Base-by-base conservation (phyloP, 2,113 vertebrate species). In the Myiagra hebetior region DNA sequence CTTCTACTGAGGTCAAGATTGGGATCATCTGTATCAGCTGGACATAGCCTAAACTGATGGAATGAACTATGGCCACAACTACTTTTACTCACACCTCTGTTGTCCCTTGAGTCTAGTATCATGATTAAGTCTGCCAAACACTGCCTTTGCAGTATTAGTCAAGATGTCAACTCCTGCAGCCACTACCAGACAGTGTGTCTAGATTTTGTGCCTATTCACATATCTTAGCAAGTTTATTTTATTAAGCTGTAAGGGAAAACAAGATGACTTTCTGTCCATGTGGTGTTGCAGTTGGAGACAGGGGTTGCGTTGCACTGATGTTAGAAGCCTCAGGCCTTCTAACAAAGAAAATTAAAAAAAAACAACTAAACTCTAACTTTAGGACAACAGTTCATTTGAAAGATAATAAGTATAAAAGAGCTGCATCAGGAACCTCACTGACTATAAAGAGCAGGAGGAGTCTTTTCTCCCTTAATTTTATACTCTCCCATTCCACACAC, bases 391-490 rank as follows among this genome's bases (percentile, higher is more conserved):
- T 84, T 91, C 33, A 81, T 93, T 87, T 92, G 76, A 72, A 95
- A 96, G 55, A 68, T 81, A 72, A 6, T 77, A 87, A 77, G 19
- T 77, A 57, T 49, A 81, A 88, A 97, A 93, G 60, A 85, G 44
- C 76, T 88, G 83, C 70, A 80, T 84, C 76, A 88, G 72, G 60
- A 88, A 52, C 72, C 30, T 95, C 72, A 72, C 16, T 44, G n/a
- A 15, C 79, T 84, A 64, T 85, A 59, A 89, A 90, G 76, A 92
- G 41, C 73, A 74, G 75, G 83, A 92, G 72, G 47, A 93, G 72
- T 74, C 79, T 93, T 94, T 95, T 86, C 68, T 84, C 67, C 74
- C 53, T 94, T 86, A 84, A 81, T 96, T 95, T 93, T 96, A 57
- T 95, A 60, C 37, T 92, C 46, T 89, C 31, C 77, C 52, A 62